Conservation (phyloP, 2,113 vertebrate species). For the rat (Rattus norvegicus) region DNA sequence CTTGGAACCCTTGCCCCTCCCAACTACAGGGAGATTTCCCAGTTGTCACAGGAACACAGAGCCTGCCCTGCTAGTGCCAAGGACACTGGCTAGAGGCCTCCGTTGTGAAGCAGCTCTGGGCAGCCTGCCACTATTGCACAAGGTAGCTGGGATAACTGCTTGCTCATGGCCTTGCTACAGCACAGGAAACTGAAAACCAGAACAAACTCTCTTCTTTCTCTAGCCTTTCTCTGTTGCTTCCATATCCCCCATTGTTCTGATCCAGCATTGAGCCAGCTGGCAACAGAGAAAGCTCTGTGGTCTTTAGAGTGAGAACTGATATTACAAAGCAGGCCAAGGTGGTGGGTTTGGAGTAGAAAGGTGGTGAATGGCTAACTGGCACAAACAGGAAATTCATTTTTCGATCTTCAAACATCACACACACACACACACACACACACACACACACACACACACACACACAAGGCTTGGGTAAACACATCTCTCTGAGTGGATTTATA, state of each 20-base stretch:
- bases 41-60: neutral
- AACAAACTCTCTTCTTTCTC: neutral
- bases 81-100: neutral
- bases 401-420: slow-evolving; percentile 1
- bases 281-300: neutral
- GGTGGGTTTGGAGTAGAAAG: neutral
- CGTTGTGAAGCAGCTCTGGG: neutral
- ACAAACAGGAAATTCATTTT: slow-evolving; percentile 8
- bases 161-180: neutral
- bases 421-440: neutral
- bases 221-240: neutral
- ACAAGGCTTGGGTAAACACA: neutral
- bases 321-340: neutral
- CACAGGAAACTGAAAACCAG: neutral
- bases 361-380: neutral
- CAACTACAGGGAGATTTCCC: neutral
- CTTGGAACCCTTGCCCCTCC: neutral
- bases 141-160: accelerated
- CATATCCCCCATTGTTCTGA: neutral
- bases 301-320: neutral
- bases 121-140: accelerated
- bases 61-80: accelerated
- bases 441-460: neutral
- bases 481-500: neutral
- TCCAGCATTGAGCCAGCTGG: neutral